Base-by-base conservation (phyloP, 1,140 invertebrate species). In the Calephelis virginiensis region DNA sequence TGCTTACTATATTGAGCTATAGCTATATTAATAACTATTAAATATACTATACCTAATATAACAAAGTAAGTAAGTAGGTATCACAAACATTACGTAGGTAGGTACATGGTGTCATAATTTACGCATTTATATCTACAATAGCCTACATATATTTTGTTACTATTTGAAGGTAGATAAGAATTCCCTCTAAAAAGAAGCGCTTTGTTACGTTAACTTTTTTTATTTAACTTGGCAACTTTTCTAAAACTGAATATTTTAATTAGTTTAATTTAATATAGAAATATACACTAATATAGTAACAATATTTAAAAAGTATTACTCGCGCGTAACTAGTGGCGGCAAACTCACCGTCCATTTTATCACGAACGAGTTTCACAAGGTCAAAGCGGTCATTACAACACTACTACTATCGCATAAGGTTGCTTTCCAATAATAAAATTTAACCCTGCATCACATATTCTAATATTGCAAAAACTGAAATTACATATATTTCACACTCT, bases 311-410 rank as follows among this genome's bases (percentile, higher is more conserved):
- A 47, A 46, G 17, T 62, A 62, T 47, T 17, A 11, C 13, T 14
- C 43, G 46, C 43, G 6, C 13, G 56, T 38, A 61, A 70, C 72
- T 73, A 74, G 64, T 77, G 72, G 66, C 68, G 69, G 74, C 76
- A 76, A 80, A 76, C 77, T 77, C 82, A 76, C 70, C 71, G 78
- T 82, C 77, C 76, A 84, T 85, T 75, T 78, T 88, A 87, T 87
- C 84, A 85, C 77, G 77, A 84, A 82, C 85, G 76, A 89, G 86
- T 91, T 91, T 80, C 81, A 89, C 86, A 91, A 91, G 89, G 89
- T 91, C 86, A 89, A 91, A 89, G 82, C 89, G 89, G 89, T 89
- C 89, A 90, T 87, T 89, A 85, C 85, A 85, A 89, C 86, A 85
- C 76, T 77, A 80, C 78, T 81, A 81, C 80, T 72, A 66, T 76